Evolutionary conservation across 2,797 vertebrate species (phyloP).

Genomic region (Xerus rutilus): DNA sequence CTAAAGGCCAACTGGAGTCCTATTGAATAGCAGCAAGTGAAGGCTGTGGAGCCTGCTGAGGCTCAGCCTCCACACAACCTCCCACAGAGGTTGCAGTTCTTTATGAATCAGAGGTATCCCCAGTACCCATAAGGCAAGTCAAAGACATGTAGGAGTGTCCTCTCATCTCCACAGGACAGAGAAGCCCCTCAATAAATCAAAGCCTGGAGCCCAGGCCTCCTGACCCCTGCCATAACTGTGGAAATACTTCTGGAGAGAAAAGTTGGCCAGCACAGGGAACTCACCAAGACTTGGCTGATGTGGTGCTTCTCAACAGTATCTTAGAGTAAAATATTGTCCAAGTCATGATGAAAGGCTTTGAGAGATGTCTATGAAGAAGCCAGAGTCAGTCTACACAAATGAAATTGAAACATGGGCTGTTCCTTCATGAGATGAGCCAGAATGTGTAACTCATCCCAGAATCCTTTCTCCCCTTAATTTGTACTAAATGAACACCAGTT

Average conservation of each 20-base stretch:
- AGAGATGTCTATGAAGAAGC: not conserved
- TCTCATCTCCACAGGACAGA: not conserved
- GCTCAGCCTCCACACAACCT: not conserved
- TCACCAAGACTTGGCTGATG: not conserved
- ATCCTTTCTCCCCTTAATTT: not conserved
- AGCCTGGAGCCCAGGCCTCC: not conserved
- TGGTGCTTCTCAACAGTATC: not conserved
- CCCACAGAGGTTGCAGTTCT: not conserved
- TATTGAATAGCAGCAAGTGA: not conserved
- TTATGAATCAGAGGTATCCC: not conserved
- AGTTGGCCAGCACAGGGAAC: not conserved
- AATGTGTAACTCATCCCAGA: not conserved
- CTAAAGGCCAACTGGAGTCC: not conserved
- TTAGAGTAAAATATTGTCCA: not conserved
- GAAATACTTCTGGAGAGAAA: not conserved
- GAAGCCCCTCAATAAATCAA: not conserved
- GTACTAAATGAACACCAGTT: not conserved
- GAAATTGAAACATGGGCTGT: not conserved
- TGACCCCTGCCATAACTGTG: not conserved
- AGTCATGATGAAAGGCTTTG: not conserved
- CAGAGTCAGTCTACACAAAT: not conserved
- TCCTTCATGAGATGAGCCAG: not conserved
- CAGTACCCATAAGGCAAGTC: not conserved
- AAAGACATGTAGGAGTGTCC: not conserved
- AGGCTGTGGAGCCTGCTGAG: not conserved